These are phyloP conservation scores for Lasioglossum zephyrum DNA, from an alignment of 2,888 invertebrate species.

Conservation along the genomic window DNA sequence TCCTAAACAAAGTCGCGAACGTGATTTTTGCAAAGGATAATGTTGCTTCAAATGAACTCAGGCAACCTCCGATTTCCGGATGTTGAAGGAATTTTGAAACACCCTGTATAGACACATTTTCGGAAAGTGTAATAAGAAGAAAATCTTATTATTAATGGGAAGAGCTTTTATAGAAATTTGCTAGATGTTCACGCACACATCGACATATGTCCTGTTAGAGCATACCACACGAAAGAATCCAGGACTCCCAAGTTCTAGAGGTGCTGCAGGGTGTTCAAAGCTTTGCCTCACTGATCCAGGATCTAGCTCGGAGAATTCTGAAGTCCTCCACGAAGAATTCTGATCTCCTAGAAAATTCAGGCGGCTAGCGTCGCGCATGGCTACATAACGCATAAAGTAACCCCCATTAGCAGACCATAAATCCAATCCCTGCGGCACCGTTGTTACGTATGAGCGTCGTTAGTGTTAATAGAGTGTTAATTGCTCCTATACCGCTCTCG, in stretches of 20 bases:
- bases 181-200: background rate
- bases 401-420: conserved; percentile 83
- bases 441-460: conserved; percentile 84
- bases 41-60: no score
- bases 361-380: conserved; percentile 74
- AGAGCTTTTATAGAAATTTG: background rate
- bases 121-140: no score
- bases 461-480: conserved; percentile 84
- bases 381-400: conserved; percentile 81
- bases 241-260: background rate
- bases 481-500: conserved; percentile 82
- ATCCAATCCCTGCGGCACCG: conserved; percentile 78
- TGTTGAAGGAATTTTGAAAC: no score
- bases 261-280: background rate
- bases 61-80: no score
- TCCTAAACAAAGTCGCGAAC: no score
- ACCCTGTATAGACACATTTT: no score
- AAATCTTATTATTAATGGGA: no score
- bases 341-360: conserved; percentile 73
- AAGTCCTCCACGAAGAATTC: conserved; percentile 20
- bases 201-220: background rate
- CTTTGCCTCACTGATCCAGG: background rate
- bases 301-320: background rate
- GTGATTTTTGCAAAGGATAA: no score
- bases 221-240: background rate